Percentiles rank a stretch among this genome's conserved stretches.
Evolutionary conservation across 1,140 invertebrate species (phyloP).

Genomic region (Dendrolimus punctatus): DNA sequence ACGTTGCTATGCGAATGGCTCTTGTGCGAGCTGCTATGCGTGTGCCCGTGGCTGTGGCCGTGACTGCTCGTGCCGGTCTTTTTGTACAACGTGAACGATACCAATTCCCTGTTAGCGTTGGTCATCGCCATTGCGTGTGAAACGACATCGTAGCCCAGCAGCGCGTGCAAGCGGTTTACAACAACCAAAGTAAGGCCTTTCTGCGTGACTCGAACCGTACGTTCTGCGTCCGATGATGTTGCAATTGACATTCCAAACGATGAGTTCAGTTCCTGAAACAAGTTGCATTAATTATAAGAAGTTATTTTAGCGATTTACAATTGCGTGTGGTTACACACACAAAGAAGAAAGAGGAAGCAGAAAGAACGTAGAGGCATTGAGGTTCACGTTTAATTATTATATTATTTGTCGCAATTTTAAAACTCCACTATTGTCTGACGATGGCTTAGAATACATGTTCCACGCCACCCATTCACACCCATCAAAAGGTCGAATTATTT

Average conservation of each 20-base stretch:
- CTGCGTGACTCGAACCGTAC: conserved; percentile 49
- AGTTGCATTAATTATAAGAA: not conserved
- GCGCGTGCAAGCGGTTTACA: conserved; percentile 54
- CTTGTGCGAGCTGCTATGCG: conserved; percentile 11
- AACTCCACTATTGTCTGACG: no score
- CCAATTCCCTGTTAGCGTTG: conserved; percentile 57
- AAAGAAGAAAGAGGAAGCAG: no score
- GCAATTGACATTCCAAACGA: conserved; percentile 46
- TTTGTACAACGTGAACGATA: conserved; percentile 65
- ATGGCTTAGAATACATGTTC: no score
- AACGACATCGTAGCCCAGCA: conserved; percentile 59
- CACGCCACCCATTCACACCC: no score
- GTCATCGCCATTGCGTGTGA: conserved; percentile 66
- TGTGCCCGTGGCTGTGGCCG: conserved; percentile 26
- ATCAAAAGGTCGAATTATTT: no score
- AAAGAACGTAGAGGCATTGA: no score
- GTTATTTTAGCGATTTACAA: no score
- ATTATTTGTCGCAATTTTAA: no score
- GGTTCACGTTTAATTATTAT: no score
- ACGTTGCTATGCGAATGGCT: conserved; percentile 24
- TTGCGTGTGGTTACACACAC: no score
- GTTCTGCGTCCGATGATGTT: conserved; percentile 38
- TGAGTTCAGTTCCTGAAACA: conserved; percentile 55
- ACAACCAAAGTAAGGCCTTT: conserved; percentile 54
- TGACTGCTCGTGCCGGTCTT: conserved; percentile 36